These are phyloP conservation scores for Contarinia nasturtii DNA, from an alignment of 1,140 invertebrate species.

Conservation along the genomic window DNA sequence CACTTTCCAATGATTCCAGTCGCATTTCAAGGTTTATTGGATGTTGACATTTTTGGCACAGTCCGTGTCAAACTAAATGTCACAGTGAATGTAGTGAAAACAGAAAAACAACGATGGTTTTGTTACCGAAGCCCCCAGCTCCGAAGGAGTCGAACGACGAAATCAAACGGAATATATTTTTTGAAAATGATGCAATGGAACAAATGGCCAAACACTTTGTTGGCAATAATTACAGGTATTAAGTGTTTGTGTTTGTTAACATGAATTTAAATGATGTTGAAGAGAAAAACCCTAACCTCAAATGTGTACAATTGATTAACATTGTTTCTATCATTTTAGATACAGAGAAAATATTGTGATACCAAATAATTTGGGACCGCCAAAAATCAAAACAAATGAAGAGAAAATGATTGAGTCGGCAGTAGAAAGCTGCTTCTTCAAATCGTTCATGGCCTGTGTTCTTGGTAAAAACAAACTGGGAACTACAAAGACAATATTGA, in stretches of 20 bases:
- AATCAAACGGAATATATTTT: slow-evolving; percentile 12
- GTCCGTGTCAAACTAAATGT: not conserved
- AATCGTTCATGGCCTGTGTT: slow-evolving; percentile 75
- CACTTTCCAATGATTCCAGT: no score
- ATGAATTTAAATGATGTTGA: no score
- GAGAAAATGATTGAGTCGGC: slow-evolving; percentile 70
- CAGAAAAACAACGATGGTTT: not conserved
- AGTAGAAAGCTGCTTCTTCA: slow-evolving; percentile 86
- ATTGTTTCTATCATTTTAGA: slow-evolving; percentile 16
- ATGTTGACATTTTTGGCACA: no score
- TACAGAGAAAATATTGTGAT: slow-evolving; percentile 67
- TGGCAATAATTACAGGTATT: slow-evolving; percentile 31
- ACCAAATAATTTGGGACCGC: slow-evolving; percentile 50
- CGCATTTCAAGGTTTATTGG: no score
- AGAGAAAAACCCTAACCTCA: not conserved
- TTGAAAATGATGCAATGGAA: slow-evolving; percentile 31
- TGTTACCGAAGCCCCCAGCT: not conserved
- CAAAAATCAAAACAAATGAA: slow-evolving; percentile 64
- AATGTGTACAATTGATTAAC: not conserved
- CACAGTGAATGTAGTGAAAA: not conserved
- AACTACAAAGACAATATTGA: slow-evolving; percentile 4
- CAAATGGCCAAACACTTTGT: slow-evolving; percentile 41
- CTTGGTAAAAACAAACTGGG: no score
- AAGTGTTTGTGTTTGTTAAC: no score
- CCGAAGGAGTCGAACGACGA: not conserved